phyloP scores from a whole-genome alignment of 2,113 vertebrate genomes.

The Pterocles burchelli region DNA sequence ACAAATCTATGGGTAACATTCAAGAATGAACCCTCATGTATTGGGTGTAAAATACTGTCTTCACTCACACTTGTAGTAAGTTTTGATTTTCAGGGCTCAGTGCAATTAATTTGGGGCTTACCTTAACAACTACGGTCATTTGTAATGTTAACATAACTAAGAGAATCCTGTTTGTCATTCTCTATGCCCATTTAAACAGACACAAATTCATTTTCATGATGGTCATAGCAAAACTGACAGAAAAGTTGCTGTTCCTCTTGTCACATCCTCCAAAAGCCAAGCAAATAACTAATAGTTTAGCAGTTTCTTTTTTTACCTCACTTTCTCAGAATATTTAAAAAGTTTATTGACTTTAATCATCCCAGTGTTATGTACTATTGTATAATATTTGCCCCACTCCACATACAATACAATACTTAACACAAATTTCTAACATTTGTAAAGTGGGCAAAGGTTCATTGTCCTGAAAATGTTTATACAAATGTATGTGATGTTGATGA shows the following conservation, averaged over 20 bases:
- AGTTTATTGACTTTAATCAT: not conserved
- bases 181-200: not conserved
- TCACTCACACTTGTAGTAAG: not conserved
- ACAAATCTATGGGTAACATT: not conserved
- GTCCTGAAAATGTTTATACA: not conserved
- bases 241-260: not conserved
- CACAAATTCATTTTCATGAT: not conserved
- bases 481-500: not conserved
- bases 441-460: not conserved
- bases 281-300: not conserved
- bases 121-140: not conserved
- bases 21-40: not conserved
- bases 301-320: not conserved
- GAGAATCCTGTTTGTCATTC: not conserved
- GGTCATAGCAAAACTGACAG: not conserved
- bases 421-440: not conserved
- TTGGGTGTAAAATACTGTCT: not conserved
- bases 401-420: rapidly evolving
- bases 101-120: not conserved
- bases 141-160: not conserved
- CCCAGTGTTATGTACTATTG: not conserved
- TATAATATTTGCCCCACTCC: not conserved
- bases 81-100: not conserved
- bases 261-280: not conserved
- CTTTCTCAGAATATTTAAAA: not conserved